Base-by-base conservation (phyloP, 2,797 vertebrate species). In the Poeciliopsis presidionis region DNA sequence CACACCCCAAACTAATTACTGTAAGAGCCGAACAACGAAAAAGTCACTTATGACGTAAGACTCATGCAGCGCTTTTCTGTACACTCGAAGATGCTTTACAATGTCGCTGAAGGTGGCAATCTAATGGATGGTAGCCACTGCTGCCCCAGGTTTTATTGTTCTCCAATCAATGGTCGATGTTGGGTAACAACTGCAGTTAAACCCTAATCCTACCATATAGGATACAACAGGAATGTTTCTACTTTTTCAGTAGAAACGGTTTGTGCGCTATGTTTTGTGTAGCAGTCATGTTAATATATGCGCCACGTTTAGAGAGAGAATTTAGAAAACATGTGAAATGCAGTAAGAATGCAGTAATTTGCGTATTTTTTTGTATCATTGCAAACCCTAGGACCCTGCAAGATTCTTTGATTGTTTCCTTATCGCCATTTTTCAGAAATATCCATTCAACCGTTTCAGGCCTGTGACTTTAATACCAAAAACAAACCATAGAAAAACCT, bases 231-330 rank as follows among this genome's bases (percentile, higher is more conserved):
- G 51, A 53, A 25, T 53, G 13, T 53, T 53, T 22, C 51, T 25
- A 53, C 51, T 8, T 22, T 22, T 7, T 2, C 49, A 8, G 7
- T 53, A 2, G 51, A 53, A 53, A 94, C 88, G 89, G 79, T 39
- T 85, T 88, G 87, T 88, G 36, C 78, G 46, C 80, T 76, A 33
- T 47, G 22, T 46, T 59, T 63, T 51, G 53, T 72, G 65, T 78
- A 69, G 67, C 74, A 30, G 8, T 73, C 8, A 73, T 36, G n/a
- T 14, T 39, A 51, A 30, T 0, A 2, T 11, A 43, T 41, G 39
- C 0, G 4, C 5, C 53, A 55, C n/a, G n/a, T 5, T 55, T 55
- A 13, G n/a, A 57, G 28, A 57, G 9, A 28, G 25, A 3, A 9
- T 53, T 53, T 25, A 30, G 55, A n/a, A 59, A 59, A 59, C 1